These are phyloP conservation scores for Chalcosyrphus nemorum DNA, from an alignment of 2,888 invertebrate species.

Conservation along the genomic window DNA sequence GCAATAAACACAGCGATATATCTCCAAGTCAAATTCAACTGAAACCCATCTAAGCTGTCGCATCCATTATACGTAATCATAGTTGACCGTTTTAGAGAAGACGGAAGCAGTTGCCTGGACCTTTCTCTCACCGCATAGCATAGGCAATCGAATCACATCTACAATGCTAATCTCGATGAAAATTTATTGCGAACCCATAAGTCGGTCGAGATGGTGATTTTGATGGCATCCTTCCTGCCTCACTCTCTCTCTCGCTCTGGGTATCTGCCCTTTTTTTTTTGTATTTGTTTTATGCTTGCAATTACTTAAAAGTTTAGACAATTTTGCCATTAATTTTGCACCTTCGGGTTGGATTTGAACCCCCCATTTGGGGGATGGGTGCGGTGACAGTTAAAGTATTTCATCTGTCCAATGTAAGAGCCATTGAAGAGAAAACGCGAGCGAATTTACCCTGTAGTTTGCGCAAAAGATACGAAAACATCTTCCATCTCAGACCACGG, in stretches of 20 bases:
- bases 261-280: not conserved
- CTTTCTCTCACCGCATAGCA: conserved; percentile 1
- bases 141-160: conserved; percentile 51
- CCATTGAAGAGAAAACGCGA: not conserved
- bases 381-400: not conserved
- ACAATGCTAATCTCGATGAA: conserved; percentile 43
- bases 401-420: not conserved
- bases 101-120: not conserved
- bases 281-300: conserved; percentile 26
- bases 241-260: not conserved
- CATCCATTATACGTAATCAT: conserved; percentile 36
- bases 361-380: not conserved
- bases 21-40: conserved; percentile 33
- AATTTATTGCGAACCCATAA: conserved; percentile 46
- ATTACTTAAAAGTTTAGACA: conserved; percentile 37
- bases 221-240: not conserved
- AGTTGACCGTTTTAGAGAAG: conserved; percentile 26
- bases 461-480: not conserved
- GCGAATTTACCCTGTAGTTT: not conserved
- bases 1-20: conserved; percentile 10
- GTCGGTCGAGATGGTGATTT: not conserved
- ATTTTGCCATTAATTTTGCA: conserved; percentile 15
- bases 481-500: not conserved
- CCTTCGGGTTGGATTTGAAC: not conserved
- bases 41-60: conserved; percentile 33